These are phyloP conservation scores for Rhizomys pruinosus DNA, from an alignment of 2,113 vertebrate genomes.

Conservation along the genomic window DNA sequence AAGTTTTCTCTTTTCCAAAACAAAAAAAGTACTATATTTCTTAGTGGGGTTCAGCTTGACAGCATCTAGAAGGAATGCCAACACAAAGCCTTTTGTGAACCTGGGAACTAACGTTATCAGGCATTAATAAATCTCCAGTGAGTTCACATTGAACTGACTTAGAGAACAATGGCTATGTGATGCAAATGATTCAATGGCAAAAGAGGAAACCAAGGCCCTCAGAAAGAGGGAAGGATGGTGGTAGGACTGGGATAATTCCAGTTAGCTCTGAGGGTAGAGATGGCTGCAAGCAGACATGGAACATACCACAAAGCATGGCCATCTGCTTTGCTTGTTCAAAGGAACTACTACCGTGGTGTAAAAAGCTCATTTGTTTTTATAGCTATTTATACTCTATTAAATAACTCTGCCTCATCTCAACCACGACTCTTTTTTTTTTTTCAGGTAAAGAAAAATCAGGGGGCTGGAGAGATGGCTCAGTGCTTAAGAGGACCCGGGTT, in stretches of 20 bases:
- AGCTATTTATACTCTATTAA: neutral
- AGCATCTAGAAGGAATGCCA: neutral
- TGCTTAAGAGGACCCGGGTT: too few relatives aligned
- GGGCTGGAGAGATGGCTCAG: too few relatives aligned
- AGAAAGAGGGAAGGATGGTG: neutral
- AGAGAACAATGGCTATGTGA: neutral
- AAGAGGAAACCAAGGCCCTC: neutral
- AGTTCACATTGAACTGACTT: neutral
- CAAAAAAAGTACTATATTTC: neutral
- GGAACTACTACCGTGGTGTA: neutral
- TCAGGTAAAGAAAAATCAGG: neutral
- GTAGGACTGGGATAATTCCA: neutral
- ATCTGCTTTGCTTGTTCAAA: neutral
- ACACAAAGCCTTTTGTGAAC: neutral
- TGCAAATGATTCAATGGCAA: neutral
- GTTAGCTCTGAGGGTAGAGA: neutral
- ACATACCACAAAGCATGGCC: fast-evolving
- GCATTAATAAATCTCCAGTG: slow-evolving; percentile 27
- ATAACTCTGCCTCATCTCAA: neutral
- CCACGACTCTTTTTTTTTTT: neutral
- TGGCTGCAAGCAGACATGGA: neutral
- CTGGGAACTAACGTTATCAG: neutral
- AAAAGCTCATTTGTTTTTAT: neutral
- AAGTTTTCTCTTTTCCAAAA: neutral
- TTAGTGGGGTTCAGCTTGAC: neutral